Percentiles rank a stretch among this genome's conserved stretches.
Conservation (phyloP, 1,140 invertebrate species). For the Papilio dardanus region DNA sequence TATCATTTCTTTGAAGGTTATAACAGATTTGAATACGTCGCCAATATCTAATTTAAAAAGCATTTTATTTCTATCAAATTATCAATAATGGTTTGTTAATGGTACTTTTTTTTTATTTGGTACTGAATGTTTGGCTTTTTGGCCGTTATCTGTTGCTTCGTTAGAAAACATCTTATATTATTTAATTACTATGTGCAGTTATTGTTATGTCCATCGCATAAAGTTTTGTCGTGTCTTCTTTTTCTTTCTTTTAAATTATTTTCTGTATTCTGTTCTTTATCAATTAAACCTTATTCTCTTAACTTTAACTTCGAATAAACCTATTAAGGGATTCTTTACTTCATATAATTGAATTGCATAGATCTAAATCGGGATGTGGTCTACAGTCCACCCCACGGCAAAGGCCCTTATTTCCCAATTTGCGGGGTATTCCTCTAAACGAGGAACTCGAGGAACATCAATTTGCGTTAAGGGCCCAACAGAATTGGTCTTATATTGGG, state of each 20-base stretch:
- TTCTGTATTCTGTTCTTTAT: background rate
- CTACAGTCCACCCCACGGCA: constrained; percentile 8
- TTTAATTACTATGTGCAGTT: too few relatives aligned
- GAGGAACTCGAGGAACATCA: constrained; percentile 55
- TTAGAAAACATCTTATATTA: too few relatives aligned
- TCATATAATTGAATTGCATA: constrained; percentile 29
- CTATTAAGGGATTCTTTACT: background rate
- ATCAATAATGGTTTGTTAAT: background rate
- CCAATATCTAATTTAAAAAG: background rate
- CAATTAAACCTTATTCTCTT: background rate
- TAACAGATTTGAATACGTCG: background rate
- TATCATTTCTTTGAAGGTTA: constrained; percentile 24
- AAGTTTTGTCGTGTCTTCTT: background rate
- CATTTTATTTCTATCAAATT: too few relatives aligned
- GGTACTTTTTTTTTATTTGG: background rate
- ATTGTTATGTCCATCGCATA: too few relatives aligned
- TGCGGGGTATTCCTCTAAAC: constrained; percentile 51
- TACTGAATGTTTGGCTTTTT: too few relatives aligned
- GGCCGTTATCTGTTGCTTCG: too few relatives aligned
- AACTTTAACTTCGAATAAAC: background rate
- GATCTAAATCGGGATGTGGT: constrained; percentile 43
- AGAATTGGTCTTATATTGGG: constrained; percentile 57
- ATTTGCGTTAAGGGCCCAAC: constrained; percentile 46
- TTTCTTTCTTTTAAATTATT: background rate
- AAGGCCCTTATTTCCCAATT: constrained; percentile 49